Conservation (phyloP, 2,888 invertebrate genomes). For the Callyntrura guangdongensis region DNA sequence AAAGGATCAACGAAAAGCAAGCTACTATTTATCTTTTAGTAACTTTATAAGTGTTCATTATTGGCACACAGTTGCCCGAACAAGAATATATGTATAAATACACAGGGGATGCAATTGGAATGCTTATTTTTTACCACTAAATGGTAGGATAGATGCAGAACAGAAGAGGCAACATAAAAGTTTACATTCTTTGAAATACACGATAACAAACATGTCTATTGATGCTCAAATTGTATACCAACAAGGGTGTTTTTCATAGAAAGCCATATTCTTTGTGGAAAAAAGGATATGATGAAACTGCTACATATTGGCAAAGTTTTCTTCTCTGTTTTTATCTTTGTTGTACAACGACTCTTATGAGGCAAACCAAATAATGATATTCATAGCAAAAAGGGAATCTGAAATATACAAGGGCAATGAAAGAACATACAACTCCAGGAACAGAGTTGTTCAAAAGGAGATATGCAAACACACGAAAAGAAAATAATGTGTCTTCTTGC, state of each 20-base stretch:
- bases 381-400: neutral
- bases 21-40: neutral
- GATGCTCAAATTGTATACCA: neutral
- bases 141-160: neutral
- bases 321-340: constrained; percentile 32
- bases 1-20: constrained; percentile 48
- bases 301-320: constrained; percentile 47
- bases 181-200: constrained; percentile 24
- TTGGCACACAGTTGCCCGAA: neutral
- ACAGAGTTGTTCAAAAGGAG: constrained; percentile 35
- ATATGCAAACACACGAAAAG: neutral
- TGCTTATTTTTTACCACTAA: neutral
- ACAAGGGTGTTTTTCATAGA: constrained; percentile 17
- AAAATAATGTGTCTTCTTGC: constrained; percentile 27
- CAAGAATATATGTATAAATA: neutral
- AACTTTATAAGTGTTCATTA: constrained; percentile 1
- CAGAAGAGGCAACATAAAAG: neutral
- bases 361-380: constrained; percentile 39
- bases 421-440: neutral
- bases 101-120: neutral
- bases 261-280: constrained; percentile 19
- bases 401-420: constrained; percentile 10
- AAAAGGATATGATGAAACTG: constrained; percentile 3
- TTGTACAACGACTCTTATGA: constrained; percentile 18
- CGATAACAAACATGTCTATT: neutral